Evolutionary conservation across 2,888 invertebrate genomes (phyloP).

Genomic region (Leptinotarsa peninsularis): DNA sequence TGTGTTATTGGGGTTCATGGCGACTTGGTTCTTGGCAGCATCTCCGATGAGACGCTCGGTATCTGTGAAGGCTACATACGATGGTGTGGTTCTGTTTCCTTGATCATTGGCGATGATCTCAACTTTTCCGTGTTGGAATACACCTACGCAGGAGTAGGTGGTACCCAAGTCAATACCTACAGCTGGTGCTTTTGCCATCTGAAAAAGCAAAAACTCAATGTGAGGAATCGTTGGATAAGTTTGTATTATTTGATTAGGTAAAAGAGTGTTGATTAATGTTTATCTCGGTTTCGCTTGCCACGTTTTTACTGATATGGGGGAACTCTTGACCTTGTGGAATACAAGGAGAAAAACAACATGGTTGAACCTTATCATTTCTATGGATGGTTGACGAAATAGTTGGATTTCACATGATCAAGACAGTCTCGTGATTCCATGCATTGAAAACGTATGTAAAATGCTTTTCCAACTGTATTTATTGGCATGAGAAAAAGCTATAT

Average conservation of each 20-base stretch:
- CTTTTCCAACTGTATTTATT: too few species aligned
- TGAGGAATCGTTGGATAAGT: not conserved
- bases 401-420: too few species aligned
- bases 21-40: slow-evolving; percentile 86
- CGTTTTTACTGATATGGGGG: too few species aligned
- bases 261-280: too few species aligned
- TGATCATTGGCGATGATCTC: slow-evolving; percentile 93
- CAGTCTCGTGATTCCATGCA: too few species aligned
- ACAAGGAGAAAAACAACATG: too few species aligned
- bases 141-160: slow-evolving; percentile 94
- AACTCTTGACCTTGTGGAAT: too few species aligned
- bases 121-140: slow-evolving; percentile 92
- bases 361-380: too few species aligned
- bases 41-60: slow-evolving; percentile 86
- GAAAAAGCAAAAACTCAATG: slow-evolving; percentile 27
- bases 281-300: too few species aligned
- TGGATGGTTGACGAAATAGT: too few species aligned
- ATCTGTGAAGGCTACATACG: slow-evolving; percentile 87
- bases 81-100: slow-evolving; percentile 89
- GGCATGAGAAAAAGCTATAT: too few species aligned
- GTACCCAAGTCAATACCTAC: slow-evolving; percentile 97
- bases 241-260: not conserved
- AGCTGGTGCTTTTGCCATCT: slow-evolving; percentile 79
- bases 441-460: too few species aligned
- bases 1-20: slow-evolving; percentile 90